These are phyloP conservation scores for human DNA, from an alignment of 2,113 vertebrate genomes.

Conservation along the genomic window DNA sequence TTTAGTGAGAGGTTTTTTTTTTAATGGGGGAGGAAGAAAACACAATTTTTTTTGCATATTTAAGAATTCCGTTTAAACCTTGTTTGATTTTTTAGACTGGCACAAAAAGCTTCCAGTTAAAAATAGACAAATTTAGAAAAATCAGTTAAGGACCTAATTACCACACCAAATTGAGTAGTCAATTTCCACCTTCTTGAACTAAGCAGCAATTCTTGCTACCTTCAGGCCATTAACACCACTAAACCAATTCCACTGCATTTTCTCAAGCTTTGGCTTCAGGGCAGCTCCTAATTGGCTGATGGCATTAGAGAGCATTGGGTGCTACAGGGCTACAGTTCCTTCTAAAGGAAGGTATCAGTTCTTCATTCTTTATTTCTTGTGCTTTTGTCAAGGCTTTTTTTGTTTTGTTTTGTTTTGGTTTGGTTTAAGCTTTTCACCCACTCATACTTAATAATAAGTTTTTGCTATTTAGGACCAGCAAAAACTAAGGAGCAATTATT, in stretches of 20 bases:
- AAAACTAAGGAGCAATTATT: background rate
- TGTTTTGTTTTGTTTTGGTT: background rate
- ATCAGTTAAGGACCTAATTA: background rate
- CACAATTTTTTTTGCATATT: background rate
- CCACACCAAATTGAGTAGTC: background rate
- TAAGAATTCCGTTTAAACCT: background rate
- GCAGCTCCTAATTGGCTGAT: background rate
- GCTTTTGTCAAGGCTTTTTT: background rate
- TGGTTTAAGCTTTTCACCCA: background rate
- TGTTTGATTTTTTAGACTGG: background rate
- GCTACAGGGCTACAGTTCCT: background rate
- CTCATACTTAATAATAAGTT: background rate
- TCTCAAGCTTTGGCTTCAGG: background rate
- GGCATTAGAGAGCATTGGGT: background rate
- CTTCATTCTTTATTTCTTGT: background rate
- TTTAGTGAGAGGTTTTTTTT: constrained; percentile 37
- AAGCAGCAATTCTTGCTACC: background rate
- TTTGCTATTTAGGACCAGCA: background rate
- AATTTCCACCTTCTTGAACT: background rate
- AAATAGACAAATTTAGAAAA: constrained; percentile 6
- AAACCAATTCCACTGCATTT: background rate
- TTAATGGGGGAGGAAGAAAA: constrained; percentile 24
- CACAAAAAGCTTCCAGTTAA: background rate
- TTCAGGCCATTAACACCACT: background rate
- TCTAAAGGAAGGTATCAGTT: background rate